A percentile compares a stretch with the other conserved stretches of the same genome.
phyloP scores from a whole-genome alignment of 2,888 invertebrate genomes.

The Strigamia maritima region DNA sequence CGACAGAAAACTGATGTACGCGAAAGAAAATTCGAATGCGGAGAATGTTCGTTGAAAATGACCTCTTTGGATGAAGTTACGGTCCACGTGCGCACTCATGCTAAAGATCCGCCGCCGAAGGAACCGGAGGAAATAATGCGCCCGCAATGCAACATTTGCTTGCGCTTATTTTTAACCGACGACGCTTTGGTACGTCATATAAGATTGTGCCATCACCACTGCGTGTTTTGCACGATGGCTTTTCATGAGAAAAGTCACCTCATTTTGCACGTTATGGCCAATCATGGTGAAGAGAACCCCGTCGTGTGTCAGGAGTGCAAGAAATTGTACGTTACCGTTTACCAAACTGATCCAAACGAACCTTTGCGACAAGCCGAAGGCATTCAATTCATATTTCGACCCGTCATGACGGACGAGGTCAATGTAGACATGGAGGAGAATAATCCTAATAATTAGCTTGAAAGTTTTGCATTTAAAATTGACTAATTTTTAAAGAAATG shows the following conservation, averaged over 20 bases:
- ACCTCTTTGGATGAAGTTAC: neutral
- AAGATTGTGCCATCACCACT: neutral
- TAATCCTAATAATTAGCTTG: neutral
- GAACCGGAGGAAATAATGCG: neutral
- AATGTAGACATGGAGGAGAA: conserved; percentile 24
- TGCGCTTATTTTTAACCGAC: neutral
- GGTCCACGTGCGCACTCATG: neutral
- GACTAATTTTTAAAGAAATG: too few species aligned
- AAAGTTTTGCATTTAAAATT: too few species aligned
- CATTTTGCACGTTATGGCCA: conserved; percentile 17
- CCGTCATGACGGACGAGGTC: neutral
- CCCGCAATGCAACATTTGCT: conserved; percentile 17
- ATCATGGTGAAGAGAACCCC: conserved; percentile 8
- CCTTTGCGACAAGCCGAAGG: conserved; percentile 5
- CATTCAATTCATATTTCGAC: conserved; percentile 1
- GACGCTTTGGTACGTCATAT: neutral
- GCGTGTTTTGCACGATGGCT: neutral
- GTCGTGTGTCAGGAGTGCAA: conserved; percentile 17
- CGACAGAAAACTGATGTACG: neutral
- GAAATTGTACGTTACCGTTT: conserved; percentile 11
- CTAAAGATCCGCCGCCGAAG: neutral
- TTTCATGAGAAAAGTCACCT: conserved; percentile 31
- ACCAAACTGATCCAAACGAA: conserved; percentile 29
- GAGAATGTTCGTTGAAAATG: neutral
- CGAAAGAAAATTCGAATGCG: conserved; percentile 15